These are phyloP conservation scores for Lymantria monacha DNA, from an alignment of 2,888 invertebrate species.

Conservation along the genomic window DNA sequence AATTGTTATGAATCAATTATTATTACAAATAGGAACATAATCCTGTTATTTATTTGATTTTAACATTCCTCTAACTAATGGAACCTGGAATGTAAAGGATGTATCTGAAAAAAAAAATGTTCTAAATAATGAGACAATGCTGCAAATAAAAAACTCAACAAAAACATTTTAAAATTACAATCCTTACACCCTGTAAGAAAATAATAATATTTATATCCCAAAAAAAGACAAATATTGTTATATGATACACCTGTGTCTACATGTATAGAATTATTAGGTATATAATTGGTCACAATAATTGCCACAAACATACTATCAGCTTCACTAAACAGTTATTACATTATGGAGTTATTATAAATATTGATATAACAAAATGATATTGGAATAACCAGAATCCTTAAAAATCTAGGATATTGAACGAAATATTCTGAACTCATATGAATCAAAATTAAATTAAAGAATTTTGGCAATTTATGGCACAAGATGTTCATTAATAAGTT, in stretches of 20 bases:
- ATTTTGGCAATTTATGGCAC: not conserved
- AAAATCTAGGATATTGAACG: too few relatives aligned
- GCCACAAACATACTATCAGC: conserved; percentile 26
- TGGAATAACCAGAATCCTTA: not conserved
- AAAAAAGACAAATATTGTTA: not conserved
- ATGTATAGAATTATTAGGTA: conserved; percentile 12
- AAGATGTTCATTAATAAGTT: not conserved
- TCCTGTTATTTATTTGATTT: not conserved
- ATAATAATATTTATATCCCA: not conserved
- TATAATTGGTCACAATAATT: not conserved
- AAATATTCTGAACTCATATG: too few relatives aligned
- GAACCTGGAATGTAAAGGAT: conserved; percentile 17
- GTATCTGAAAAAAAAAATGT: conserved; percentile 10
- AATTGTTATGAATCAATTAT: too few relatives aligned
- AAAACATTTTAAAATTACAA: not conserved
- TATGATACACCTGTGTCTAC: not conserved
- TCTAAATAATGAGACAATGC: conserved; percentile 6
- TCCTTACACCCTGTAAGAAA: not conserved
- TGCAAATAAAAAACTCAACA: not conserved
- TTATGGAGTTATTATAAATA: not conserved
- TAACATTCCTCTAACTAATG: not conserved
- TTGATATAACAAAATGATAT: not conserved
- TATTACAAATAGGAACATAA: too few relatives aligned
- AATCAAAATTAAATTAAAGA: too few relatives aligned
- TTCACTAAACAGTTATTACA: conserved; percentile 23